These are phyloP conservation scores for Dynastes hyllus DNA, from an alignment of 2,888 invertebrate species.

Conservation along the genomic window DNA sequence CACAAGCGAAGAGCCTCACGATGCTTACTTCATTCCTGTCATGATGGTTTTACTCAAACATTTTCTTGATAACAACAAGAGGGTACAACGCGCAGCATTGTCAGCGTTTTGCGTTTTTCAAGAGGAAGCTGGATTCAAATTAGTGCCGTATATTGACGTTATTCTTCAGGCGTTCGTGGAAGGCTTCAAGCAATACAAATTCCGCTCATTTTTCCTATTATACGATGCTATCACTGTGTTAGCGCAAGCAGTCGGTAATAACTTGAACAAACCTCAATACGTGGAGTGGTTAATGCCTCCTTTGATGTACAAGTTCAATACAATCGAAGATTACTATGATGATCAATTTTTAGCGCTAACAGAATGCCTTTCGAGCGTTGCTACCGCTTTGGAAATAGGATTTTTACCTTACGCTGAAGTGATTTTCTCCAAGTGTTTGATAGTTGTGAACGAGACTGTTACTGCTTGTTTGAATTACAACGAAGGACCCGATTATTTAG, in stretches of 20 bases:
- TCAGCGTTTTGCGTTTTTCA: constrained; percentile 86
- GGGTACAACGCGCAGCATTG: constrained; percentile 86
- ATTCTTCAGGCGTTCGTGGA: constrained; percentile 82
- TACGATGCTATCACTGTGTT: constrained; percentile 86
- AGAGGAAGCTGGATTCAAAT: constrained; percentile 83
- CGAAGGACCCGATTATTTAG: constrained; percentile 78
- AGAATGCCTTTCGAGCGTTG: constrained; percentile 85
- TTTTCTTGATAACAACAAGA: constrained; percentile 82
- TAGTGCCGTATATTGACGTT: constrained; percentile 81
- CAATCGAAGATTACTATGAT: constrained; percentile 82
- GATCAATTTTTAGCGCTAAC: constrained; percentile 80
- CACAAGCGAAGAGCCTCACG: constrained; percentile 74
- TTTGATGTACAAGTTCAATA: constrained; percentile 82
- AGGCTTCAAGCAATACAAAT: constrained; percentile 80
- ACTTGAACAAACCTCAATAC: constrained; percentile 80
- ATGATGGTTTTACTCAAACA: constrained; percentile 81
- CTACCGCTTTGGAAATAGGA: constrained; percentile 81
- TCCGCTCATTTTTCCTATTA: constrained; percentile 82
- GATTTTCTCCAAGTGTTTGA: constrained; percentile 80
- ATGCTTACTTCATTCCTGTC: constrained; percentile 78
- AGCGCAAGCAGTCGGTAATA: constrained; percentile 82
- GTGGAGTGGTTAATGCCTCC: constrained; percentile 83
- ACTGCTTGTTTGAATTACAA: constrained; percentile 77
- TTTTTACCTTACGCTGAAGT: constrained; percentile 84
- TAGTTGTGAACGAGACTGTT: constrained; percentile 80